Percentiles rank a stretch among this genome's conserved stretches.
phyloP scores from a whole-genome alignment of 2,888 invertebrate species.

The Strigamia maritima region DNA sequence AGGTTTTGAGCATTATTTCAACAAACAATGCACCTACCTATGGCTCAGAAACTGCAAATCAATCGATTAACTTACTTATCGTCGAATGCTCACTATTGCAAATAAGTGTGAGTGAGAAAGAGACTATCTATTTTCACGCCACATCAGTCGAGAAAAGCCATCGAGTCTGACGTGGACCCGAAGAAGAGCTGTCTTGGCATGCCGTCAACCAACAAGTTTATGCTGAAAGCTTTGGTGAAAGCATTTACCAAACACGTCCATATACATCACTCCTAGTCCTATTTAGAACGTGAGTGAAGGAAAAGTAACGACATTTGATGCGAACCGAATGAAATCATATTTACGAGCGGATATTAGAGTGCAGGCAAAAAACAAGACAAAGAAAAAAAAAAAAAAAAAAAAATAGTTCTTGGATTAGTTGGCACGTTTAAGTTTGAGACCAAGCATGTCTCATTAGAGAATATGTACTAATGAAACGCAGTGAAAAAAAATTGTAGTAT shows the following conservation, averaged over 20 bases:
- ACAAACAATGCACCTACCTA: neutral
- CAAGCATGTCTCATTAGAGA: slow-evolving; percentile 11
- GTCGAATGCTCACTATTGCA: neutral
- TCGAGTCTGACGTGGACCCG: slow-evolving; percentile 25
- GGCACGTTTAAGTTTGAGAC: neutral
- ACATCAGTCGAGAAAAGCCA: slow-evolving; percentile 32
- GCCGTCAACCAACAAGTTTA: slow-evolving; percentile 34
- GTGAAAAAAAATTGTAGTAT: neutral
- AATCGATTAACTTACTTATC: slow-evolving; percentile 15
- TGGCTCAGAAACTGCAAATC: neutral
- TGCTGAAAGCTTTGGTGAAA: slow-evolving; percentile 32
- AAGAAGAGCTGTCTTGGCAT: slow-evolving; percentile 25
- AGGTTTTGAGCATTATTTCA: too few relatives aligned
- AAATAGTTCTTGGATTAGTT: neutral
- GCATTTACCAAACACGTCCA: slow-evolving; percentile 28
- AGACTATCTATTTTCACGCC: slow-evolving; percentile 12
- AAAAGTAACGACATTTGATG: neutral
- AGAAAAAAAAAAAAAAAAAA: neutral
- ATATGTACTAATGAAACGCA: slow-evolving; percentile 22
- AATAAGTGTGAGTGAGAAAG: neutral
- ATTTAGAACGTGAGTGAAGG: neutral
- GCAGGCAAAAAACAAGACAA: neutral
- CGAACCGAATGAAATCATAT: neutral
- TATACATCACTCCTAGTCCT: slow-evolving; percentile 20
- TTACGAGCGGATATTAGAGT: slow-evolving; percentile 18